These are phyloP conservation scores for Gadus macrocephalus DNA, from an alignment of 2,113 vertebrate species.

Conservation along the genomic window DNA sequence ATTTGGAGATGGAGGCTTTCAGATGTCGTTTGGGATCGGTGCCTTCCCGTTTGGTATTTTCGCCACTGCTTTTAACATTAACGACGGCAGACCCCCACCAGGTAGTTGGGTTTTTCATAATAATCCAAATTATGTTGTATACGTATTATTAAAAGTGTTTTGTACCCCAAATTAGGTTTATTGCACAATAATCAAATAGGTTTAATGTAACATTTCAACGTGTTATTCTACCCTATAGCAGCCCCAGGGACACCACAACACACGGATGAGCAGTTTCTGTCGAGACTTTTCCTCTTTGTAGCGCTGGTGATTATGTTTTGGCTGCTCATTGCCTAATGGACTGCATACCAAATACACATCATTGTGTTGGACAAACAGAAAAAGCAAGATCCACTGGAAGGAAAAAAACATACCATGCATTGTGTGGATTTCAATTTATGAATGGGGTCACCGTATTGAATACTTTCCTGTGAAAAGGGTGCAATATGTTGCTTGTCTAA, in stretches of 20 bases:
- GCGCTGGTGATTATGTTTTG: slow-evolving; percentile 98
- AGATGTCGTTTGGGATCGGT: slow-evolving; percentile 98
- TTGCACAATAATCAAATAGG: too few relatives aligned
- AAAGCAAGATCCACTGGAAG: background rate
- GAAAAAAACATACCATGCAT: too few relatives aligned
- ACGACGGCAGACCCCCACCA: slow-evolving; percentile 92
- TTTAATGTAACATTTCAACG: background rate
- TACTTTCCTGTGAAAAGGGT: too few relatives aligned
- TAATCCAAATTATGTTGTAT: background rate
- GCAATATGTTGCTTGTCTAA: too few relatives aligned
- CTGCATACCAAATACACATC: background rate
- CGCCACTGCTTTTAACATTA: slow-evolving; percentile 98
- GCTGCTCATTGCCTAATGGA: slow-evolving; percentile 88
- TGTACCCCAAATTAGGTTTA: too few relatives aligned
- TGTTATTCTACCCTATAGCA: slow-evolving; percentile 65
- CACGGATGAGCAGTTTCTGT: slow-evolving; percentile 95
- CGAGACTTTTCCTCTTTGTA: slow-evolving; percentile 96
- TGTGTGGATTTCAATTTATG: too few relatives aligned
- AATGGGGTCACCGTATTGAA: too few relatives aligned
- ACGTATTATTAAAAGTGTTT: too few relatives aligned
- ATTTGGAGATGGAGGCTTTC: slow-evolving; percentile 97
- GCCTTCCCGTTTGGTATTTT: slow-evolving; percentile 99
- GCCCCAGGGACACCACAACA: slow-evolving; percentile 95
- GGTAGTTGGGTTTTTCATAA: slow-evolving; percentile 65
- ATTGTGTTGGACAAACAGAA: background rate